phyloP scores from a whole-genome alignment of 92 coral and sea anemone genomes.

The Paramuricea clavata region DNA sequence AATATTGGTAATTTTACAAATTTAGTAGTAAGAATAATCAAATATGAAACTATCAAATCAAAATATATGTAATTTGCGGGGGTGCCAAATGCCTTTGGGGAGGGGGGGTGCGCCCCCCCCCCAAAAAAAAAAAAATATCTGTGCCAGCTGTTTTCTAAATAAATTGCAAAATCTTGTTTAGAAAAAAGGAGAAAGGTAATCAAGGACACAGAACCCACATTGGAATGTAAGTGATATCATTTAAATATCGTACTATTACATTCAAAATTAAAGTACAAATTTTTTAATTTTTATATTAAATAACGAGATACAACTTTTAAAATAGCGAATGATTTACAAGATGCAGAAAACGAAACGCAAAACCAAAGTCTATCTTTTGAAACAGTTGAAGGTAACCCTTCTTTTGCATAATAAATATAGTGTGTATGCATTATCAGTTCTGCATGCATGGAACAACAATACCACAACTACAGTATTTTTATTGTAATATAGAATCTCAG shows the following conservation, averaged over 20 bases:
- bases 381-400: constrained; percentile 7
- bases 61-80: no score
- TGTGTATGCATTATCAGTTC: constrained; percentile 3
- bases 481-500: constrained; percentile 6
- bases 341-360: constrained; percentile 1
- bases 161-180: constrained; percentile 3
- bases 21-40: no score
- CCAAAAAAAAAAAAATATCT: no score
- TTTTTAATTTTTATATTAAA: not conserved
- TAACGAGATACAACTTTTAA: not conserved
- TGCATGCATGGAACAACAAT: not conserved
- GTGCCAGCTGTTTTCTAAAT: not conserved
- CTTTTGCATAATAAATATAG: not conserved
- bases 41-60: no score
- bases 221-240: constrained; percentile 11
- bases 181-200: constrained; percentile 9
- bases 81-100: no score
- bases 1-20: no score
- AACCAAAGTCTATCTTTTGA: constrained; percentile 11
- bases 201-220: not conserved
- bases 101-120: no score
- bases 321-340: constrained; percentile 2
- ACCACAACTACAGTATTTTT: not conserved
- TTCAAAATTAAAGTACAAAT: not conserved
- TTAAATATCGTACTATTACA: not conserved